Evolutionary conservation across 2,113 vertebrate genomes (phyloP), one percentile per base, ranked within the genome.

Genomic region (Uria lomvia): DNA sequence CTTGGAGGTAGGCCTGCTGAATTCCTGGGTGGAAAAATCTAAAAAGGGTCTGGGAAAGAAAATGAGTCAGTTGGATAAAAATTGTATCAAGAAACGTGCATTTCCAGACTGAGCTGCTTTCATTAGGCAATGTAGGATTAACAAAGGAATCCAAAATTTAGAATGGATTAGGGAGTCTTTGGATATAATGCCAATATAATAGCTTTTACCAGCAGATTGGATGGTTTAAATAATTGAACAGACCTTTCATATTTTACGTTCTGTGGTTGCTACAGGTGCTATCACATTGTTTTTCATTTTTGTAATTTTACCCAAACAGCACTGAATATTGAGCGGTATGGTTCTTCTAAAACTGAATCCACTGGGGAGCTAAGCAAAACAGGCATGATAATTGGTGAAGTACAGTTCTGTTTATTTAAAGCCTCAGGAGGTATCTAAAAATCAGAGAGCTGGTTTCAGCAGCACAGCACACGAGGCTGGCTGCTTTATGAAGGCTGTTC

Each of bases 381-480:
- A 80, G 84, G 62, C 91, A 66, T 52, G 68, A 32, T 95, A 95
- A 96, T 88, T 94, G 94, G 88, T 88, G 79, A 83, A 95, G 91
- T 92, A 50, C 77, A 50, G 66, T 68, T 90, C 77, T 95, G 92
- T 95, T 96, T 94, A 85, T 95, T 95, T 94, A 95, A 91, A 92
- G 92, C 82, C 95, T 92, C 92, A 9, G 88, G 96, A 97, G 92
- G 45, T 83, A 77, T 76, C 92, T 88, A 16, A 91, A 91, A 94
- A 91, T 55, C 92, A 59, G 75, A 50, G 52, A 71, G 55, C 70
- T 72, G 0, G 6, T 72, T 91, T 68, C 77, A 70, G 73, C 67
- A 68, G 22, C 65, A 24, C 38, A 87, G 60, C 45, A 34, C 56
- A 87, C 40, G 74, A 45, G 4, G 1, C 70, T 79, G 63, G 9